A percentile compares a stretch with the other conserved stretches of the same genome.
phyloP scores from a whole-genome alignment of 2,888 invertebrate genomes.

The Drosophila nigritarsus region DNA sequence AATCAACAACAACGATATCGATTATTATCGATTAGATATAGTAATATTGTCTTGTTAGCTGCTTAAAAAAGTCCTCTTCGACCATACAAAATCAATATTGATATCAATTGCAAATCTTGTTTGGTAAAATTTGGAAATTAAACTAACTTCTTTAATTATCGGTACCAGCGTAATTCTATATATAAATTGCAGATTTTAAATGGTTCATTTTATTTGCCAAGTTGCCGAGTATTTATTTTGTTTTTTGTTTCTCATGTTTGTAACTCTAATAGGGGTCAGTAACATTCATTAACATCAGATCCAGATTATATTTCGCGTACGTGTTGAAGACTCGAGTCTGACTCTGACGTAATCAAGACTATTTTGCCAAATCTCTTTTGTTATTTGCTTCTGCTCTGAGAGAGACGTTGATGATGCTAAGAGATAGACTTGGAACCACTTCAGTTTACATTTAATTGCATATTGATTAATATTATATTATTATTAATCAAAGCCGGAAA shows the following conservation, averaged over 20 bases:
- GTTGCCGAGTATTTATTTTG: background rate
- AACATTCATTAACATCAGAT: slow-evolving; percentile 3
- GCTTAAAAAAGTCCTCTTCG: background rate
- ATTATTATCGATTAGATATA: background rate
- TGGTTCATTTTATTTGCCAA: background rate
- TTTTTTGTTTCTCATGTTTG: background rate
- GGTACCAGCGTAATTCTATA: background rate
- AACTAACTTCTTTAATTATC: background rate
- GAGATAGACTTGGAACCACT: background rate
- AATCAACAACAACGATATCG: background rate
- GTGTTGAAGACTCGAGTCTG: slow-evolving; percentile 3
- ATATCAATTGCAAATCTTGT: background rate
- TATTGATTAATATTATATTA: too few species aligned
- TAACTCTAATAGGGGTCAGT: slow-evolving; percentile 8
- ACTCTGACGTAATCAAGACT: background rate
- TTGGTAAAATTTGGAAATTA: background rate
- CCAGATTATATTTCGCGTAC: slow-evolving; percentile 4
- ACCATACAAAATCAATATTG: background rate
- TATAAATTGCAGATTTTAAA: background rate
- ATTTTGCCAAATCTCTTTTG: background rate
- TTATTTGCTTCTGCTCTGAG: background rate
- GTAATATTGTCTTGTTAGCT: background rate
- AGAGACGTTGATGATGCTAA: background rate
- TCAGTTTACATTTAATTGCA: background rate
- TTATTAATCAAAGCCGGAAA: too few species aligned